A percentile compares a stretch with the other conserved stretches of the same genome.
Evolutionary conservation across 2,888 invertebrate species (phyloP).

Genomic region (Ectemnius lituratus): DNA sequence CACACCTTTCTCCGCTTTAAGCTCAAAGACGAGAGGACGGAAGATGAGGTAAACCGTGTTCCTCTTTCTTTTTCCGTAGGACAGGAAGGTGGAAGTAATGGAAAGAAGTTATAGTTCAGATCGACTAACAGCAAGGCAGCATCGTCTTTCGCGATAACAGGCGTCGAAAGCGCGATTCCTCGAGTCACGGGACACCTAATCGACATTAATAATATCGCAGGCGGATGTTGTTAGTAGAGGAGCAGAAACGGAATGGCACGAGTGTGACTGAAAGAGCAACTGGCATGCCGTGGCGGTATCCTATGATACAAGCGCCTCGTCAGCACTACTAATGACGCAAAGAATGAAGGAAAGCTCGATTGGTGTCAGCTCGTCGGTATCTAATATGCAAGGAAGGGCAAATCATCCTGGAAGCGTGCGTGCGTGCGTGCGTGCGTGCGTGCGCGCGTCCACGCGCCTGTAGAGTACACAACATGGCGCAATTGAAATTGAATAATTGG

Average conservation of each 20-base stretch:
- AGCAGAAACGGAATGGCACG: background rate
- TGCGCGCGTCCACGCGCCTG: background rate
- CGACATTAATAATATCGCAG: background rate
- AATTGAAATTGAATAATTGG: conserved; percentile 4
- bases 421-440: too few species aligned
- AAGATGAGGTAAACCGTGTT: too few species aligned
- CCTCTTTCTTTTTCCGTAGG: too few species aligned
- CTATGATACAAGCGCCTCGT: conserved; percentile 38
- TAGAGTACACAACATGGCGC: background rate
- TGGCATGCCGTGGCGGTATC: too few species aligned
- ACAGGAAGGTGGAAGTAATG: too few species aligned
- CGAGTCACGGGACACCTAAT: too few species aligned
- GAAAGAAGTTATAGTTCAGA: too few species aligned
- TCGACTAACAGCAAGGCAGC: too few species aligned
- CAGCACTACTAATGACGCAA: conserved; percentile 51
- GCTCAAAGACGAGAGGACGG: too few species aligned
- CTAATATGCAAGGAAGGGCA: conserved; percentile 10
- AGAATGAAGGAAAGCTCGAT: conserved; percentile 47
- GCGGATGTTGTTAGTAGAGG: background rate
- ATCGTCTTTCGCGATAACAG: too few species aligned
- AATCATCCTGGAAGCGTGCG: conserved; percentile 11
- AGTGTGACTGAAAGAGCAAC: background rate
- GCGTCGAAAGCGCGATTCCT: too few species aligned
- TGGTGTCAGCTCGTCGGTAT: conserved; percentile 25
- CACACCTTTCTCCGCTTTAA: too few species aligned